Base-by-base conservation (phyloP, 2,797 vertebrate genomes). In the Lithobates sylvaticus region DNA sequence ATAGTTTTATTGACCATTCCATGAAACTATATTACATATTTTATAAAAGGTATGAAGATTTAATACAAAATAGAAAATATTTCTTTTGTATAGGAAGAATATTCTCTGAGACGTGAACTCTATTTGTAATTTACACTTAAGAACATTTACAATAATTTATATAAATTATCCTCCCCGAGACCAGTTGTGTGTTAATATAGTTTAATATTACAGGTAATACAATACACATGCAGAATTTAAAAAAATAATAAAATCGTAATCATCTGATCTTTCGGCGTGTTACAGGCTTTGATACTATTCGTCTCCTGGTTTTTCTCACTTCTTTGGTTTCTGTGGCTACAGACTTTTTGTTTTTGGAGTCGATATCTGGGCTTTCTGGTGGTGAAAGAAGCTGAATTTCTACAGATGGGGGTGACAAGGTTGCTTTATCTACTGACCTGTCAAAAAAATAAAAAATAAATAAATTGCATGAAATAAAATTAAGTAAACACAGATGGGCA, bases 1-100 rank as follows among this genome's bases (percentile, higher is more conserved):
- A 72, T 81, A 26, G 32, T 93, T 96, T 97, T 98, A 98, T 98
- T 99, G 96, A 95, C 96, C 95, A 95, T 96, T 96, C 92, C 95
- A 97, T 96, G 96, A 94, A 94, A 90, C 95, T 93, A 95, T 97
- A 98, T 96, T 95, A 93, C 93, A 96, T 93, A 92, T 93, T 93
- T 95, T 96, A 97, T 94, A 98, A 98, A 29, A 98, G 83, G 88
- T 94, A 94, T 90, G 91, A 95, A 95, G 93, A 93, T 89, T 93
- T 92, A 92, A 90, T 95, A 96, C 91, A 93, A 95, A 95, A 94
- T 94, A 94, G 94, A 95, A 95, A 90, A 95, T 94, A 44, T 47
- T 64, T 3, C 58, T 26, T 16, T 91, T 90, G 91, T 92, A 90
- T 91, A 67, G 92, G 91, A 93, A 92, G 91, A 93, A 94, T 64